phyloP scores from a whole-genome alignment of 2,113 vertebrate species.

The Bambusicola thoracicus region DNA sequence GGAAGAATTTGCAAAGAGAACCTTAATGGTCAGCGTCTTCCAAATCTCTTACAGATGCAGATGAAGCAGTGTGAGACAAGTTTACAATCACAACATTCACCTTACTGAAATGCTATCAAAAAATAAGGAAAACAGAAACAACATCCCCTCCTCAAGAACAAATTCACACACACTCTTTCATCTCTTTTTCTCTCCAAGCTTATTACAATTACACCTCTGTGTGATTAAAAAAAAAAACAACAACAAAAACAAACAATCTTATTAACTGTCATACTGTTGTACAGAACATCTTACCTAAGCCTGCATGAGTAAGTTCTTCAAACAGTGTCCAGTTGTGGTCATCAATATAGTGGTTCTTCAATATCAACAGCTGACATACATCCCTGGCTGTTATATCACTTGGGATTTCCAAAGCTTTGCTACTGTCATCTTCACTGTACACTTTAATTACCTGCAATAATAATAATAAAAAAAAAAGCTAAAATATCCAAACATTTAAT shows the following conservation, averaged over 20 bases:
- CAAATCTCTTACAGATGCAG: not conserved
- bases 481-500: not conserved
- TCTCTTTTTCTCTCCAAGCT: not conserved
- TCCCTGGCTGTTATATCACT: constrained; percentile 91
- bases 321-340: constrained; percentile 97
- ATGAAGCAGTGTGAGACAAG: not conserved
- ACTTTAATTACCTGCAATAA: constrained; percentile 93
- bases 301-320: constrained; percentile 85
- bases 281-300: constrained; percentile 81
- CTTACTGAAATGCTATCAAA: not conserved
- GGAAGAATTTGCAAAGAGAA: not conserved
- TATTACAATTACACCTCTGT: not conserved
- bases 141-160: not conserved
- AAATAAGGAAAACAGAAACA: not conserved
- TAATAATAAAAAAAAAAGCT: constrained; percentile 40
- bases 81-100: not conserved
- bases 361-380: constrained; percentile 92
- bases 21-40: not conserved
- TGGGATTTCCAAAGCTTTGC: constrained; percentile 92
- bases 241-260: not conserved
- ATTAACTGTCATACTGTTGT: not conserved
- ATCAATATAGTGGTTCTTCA: constrained; percentile 94
- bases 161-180: not conserved
- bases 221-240: not conserved
- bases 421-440: constrained; percentile 93